Conservation (phyloP, 2,888 invertebrate genomes). For the Tenthredo mesomela region DNA sequence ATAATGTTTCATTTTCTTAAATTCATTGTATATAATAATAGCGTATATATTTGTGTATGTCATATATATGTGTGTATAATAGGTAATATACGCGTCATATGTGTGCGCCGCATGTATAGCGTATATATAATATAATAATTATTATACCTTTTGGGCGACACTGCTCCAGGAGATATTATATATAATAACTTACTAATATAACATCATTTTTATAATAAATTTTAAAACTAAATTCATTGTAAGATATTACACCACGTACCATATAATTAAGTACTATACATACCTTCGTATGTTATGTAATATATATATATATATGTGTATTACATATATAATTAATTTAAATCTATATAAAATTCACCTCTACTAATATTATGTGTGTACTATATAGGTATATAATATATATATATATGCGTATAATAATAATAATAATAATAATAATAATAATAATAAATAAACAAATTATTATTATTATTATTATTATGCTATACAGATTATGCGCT, state of each 20-base stretch:
- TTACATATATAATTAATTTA: not conserved
- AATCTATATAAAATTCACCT: constrained; percentile 13
- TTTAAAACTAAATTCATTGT: constrained; percentile 9
- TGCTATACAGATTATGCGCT: not conserved
- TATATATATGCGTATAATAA: constrained; percentile 18
- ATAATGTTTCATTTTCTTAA: constrained; percentile 2
- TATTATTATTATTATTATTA: not conserved
- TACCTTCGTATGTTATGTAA: not conserved
- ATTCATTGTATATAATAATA: constrained; percentile 3
- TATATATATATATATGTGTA: not conserved
- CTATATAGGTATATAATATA: not conserved
- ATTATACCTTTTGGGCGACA: constrained; percentile 14
- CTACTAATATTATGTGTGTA: not conserved
- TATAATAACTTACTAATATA: not conserved
- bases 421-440: constrained; percentile 56
- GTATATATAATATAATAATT: not conserved
- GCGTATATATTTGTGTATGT: not conserved
- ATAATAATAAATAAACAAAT: constrained; percentile 59
- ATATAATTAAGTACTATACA: not conserved
- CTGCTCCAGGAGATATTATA: not conserved
- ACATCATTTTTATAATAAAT: not conserved
- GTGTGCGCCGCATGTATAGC: not conserved
- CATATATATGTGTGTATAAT: not conserved
- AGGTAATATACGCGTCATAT: too few relatives aligned
- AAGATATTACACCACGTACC: constrained; percentile 18